phyloP scores from a whole-genome alignment of 2,888 invertebrate species.

The Eumerus sabulonum region DNA sequence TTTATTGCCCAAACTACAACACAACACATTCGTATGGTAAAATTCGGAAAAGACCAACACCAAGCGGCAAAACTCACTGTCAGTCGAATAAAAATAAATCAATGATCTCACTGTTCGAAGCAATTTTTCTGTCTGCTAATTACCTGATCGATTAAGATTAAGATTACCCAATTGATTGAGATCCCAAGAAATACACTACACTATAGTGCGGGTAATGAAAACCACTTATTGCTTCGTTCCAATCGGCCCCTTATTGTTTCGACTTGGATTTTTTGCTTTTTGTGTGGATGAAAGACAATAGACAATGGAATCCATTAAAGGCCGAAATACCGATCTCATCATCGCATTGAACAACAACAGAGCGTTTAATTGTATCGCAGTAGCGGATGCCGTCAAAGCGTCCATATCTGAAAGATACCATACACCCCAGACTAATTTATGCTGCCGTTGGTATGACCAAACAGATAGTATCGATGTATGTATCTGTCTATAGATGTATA shows the following conservation, averaged over 20 bases:
- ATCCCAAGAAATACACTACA: constrained; percentile 5
- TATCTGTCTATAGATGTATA: too few species aligned
- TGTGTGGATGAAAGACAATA: not conserved
- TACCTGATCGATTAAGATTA: constrained; percentile 58
- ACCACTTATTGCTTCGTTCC: not conserved
- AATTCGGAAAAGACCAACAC: too few species aligned
- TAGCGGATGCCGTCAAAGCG: constrained; percentile 12
- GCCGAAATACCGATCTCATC: constrained; percentile 32
- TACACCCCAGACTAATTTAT: constrained; percentile 35
- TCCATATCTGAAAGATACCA: constrained; percentile 34
- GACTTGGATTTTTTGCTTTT: too few species aligned
- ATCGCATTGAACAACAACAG: constrained; percentile 36
- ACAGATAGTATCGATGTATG: too few species aligned
- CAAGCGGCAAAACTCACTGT: constrained; percentile 2
- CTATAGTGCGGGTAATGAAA: not conserved
- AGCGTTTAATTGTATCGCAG: constrained; percentile 38
- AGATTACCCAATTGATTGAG: constrained; percentile 40
- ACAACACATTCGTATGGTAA: too few species aligned
- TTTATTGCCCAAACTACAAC: too few species aligned
- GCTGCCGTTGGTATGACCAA: too few species aligned
- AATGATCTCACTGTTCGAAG: constrained; percentile 52
- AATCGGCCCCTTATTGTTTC: not conserved
- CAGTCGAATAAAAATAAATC: constrained; percentile 46
- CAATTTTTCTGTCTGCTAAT: constrained; percentile 51
- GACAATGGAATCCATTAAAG: constrained; percentile 30